Base-by-base conservation (phyloP, 2,113 vertebrate species). In the Leptosomus discolor region DNA sequence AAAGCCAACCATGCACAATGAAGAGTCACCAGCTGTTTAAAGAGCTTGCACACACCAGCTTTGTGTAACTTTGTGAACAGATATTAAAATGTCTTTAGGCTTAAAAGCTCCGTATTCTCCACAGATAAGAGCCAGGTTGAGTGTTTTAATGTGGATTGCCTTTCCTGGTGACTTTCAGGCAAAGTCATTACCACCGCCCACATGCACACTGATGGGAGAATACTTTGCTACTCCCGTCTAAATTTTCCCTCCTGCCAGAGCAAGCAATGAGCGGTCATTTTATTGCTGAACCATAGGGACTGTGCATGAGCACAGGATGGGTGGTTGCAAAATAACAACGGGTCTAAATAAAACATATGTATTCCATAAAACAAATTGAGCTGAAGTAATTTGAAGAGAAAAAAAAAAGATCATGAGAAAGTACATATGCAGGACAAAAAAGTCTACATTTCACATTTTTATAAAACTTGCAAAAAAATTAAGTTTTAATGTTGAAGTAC, bases 101-200 rank as follows among this genome's bases (percentile, higher is more conserved):
- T 53, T 82, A 60, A 82, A 51, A 92, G 56, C 65, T 92, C 54
- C 27, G 0, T 51, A n/a, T 64, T 74, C 91, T 67, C 48, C 76
- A 41, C 51, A 85, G 94, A 90, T 77, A 75, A 80, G 88, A 80
- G 77, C 37, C 36, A n/a, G 82, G 29, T 36, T 61, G 76, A 43
- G 4, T 50, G 27, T 15, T 76, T 43, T 60, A 30, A 14, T 0
- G 6, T 26, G 83, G 22, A 45, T 86, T 70, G 65, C 39, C 88
- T 90, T 93, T 53, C 69, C 48, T 11, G 34, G 68, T 78, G 92
- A 15, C 92, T 89, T 94, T 36, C 48, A 93, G 88, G 85, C 82
- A 89, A 73, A 90, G 60, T 69, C 76, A 29, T 89, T 43, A 71
- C 71, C 43, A 48, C 36, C 93, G 83, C 80, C 54, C 77, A 36